These are phyloP conservation scores for Dyspetes luteomarginatus DNA, from an alignment of 2,888 invertebrate genomes.

Conservation along the genomic window DNA sequence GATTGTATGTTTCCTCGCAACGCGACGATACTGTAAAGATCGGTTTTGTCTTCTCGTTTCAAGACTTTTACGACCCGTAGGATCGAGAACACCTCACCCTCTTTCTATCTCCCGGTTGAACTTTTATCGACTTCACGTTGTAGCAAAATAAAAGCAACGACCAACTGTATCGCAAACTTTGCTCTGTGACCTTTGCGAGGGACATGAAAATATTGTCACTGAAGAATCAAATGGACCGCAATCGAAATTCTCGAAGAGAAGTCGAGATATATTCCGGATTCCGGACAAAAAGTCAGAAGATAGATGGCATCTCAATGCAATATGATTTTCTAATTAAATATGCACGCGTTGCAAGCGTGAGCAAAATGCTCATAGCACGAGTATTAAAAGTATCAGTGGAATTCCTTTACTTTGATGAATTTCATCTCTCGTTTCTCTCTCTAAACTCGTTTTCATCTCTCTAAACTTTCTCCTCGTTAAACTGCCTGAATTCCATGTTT, in stretches of 20 bases:
- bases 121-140: conserved; percentile 25
- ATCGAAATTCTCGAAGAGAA: background rate
- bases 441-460: too few relatives aligned
- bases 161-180: conserved; percentile 32
- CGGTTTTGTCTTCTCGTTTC: background rate
- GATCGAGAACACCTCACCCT: background rate
- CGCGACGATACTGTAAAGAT: conserved; percentile 45
- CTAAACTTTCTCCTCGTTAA: background rate
- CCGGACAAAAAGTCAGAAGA: too few relatives aligned
- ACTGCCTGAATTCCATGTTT: background rate
- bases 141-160: conserved; percentile 3
- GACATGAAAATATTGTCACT: conserved; percentile 17
- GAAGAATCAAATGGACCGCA: background rate
- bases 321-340: too few relatives aligned
- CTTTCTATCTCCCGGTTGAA: background rate
- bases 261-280: background rate
- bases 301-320: too few relatives aligned
- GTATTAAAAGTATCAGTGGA: too few relatives aligned
- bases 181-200: background rate
- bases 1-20: conserved; percentile 29
- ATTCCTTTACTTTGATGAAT: too few relatives aligned
- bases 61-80: conserved; percentile 46
- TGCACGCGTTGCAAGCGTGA: too few relatives aligned
- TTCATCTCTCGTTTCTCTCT: too few relatives aligned
- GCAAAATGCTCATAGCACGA: too few relatives aligned